Conservation (phyloP, 1,140 invertebrate species). For the Pseudomyrmex sp. region DNA sequence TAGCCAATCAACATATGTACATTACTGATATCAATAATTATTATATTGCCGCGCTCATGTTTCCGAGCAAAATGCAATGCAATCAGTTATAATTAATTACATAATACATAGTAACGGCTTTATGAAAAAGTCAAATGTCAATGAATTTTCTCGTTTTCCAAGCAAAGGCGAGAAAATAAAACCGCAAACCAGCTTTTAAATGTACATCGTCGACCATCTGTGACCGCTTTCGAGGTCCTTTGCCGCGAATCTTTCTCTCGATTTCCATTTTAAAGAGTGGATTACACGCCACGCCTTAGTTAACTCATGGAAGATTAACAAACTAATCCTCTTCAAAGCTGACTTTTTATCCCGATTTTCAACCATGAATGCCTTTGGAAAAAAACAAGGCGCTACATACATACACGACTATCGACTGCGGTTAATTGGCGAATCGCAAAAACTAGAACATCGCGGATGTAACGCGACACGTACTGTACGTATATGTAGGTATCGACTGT, state of each 20-base stretch:
- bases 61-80: too few species aligned
- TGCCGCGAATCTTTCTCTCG: slow-evolving; percentile 33
- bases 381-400: background rate
- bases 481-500: too few species aligned
- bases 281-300: slow-evolving; percentile 59
- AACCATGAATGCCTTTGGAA: slow-evolving; percentile 53
- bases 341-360: slow-evolving; percentile 61
- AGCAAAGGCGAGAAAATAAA: background rate
- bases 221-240: slow-evolving; percentile 6
- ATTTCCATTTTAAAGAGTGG: slow-evolving; percentile 71
- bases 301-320: slow-evolving; percentile 72
- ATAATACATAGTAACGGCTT: background rate
- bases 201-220: background rate
- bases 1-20: too few species aligned
- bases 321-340: slow-evolving; percentile 63
- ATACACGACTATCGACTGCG: background rate
- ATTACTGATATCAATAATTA: background rate
- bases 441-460: background rate
- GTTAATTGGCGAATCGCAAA: slow-evolving; percentile 28
- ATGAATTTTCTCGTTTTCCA: background rate
- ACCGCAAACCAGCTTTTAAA: slow-evolving; percentile 6
- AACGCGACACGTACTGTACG: too few species aligned
- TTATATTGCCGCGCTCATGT: too few species aligned
- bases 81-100: background rate
- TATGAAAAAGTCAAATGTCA: background rate